Evolutionary conservation across 1,140 invertebrate genomes (phyloP), one percentile per base, ranked within the genome.

Genomic region (Drosophila persimilis): DNA sequence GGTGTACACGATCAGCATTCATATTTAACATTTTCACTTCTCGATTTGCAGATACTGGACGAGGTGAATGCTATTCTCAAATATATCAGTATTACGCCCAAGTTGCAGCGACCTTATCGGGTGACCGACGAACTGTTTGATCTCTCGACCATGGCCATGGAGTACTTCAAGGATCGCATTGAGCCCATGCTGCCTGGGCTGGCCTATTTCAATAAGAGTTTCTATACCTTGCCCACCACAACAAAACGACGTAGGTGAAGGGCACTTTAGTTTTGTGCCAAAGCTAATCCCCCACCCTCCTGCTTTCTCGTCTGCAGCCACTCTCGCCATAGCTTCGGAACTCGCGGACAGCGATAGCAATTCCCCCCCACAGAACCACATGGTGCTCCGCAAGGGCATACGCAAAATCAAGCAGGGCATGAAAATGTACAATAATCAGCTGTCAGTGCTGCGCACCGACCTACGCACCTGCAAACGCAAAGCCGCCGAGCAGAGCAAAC

Each of bases 81-180:
- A 77, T 97, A 97, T 91, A 94, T 97, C 67, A 95, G 95, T 93
- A 94, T 95, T 73, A 96, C 96, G 73, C 94, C 95, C 15, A 96
- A 95, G 90, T 91, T 97, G 67, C 95, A 95, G 63, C 93, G 95
- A 77, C 96, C 96, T 51, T 97, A 96, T 90, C 97, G 97, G 92
- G 96, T 97, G 43, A 97, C 96, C 6, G 97, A 97, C 92, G 96
- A 97, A 91, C 92, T 97, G n/a, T 97, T 97, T 93, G 97, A 97
- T 93, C 92, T 97, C 52, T 97, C 96, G 29, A 97, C 96, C 22
- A 97, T 97, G 96, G 96, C 97, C 24, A 97, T 97, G 96, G 96
- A 97, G 91, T 97, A 97, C 92, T 97, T 97, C 81, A 97, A 97
- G 91, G 97, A 97, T 92, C 95, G 95, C 71, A 97, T 97, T 86